These are phyloP conservation scores for Epizoanthus ramosus DNA, from an alignment of 92 coral and sea anemone genomes.

Conservation along the genomic window DNA sequence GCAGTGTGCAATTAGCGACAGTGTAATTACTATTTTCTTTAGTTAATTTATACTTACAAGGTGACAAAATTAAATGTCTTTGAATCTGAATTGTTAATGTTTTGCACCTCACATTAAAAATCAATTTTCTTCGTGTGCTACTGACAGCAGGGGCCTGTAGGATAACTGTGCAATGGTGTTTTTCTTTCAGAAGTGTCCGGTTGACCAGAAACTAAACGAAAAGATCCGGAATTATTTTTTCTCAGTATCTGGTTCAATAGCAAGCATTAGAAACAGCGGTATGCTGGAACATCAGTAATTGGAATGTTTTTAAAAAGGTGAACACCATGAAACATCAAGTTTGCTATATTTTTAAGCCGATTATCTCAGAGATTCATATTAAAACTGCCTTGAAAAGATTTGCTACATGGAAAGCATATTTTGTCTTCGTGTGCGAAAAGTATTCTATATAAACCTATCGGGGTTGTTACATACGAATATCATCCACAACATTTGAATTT, in stretches of 20 bases:
- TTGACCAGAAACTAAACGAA: too few species aligned
- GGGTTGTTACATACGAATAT: neutral
- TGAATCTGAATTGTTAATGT: constrained; percentile 23
- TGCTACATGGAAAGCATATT: too few species aligned
- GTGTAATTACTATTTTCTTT: neutral
- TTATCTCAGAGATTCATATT: neutral
- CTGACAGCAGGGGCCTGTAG: neutral
- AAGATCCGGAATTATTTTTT: neutral
- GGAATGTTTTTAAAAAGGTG: neutral
- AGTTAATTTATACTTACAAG: constrained; percentile 1
- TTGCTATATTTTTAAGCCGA: neutral
- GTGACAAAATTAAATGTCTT: constrained; percentile 4
- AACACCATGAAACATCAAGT: neutral
- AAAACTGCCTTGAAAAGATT: neutral
- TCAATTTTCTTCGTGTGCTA: neutral
- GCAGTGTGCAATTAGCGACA: constrained; percentile 19
- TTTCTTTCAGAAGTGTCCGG: too few species aligned
- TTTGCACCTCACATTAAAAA: neutral
- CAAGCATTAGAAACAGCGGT: neutral
- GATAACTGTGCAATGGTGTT: neutral
- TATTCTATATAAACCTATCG: too few species aligned
- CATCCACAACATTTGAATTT: neutral
- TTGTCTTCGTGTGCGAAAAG: too few species aligned
- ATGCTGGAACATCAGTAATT: neutral
- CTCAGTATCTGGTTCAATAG: neutral